Evolutionary conservation across 64 coral and sea anemone genomes (phyloP), one percentile per base, ranked within the genome.

Genomic region (Catalaphyllia jardinei): DNA sequence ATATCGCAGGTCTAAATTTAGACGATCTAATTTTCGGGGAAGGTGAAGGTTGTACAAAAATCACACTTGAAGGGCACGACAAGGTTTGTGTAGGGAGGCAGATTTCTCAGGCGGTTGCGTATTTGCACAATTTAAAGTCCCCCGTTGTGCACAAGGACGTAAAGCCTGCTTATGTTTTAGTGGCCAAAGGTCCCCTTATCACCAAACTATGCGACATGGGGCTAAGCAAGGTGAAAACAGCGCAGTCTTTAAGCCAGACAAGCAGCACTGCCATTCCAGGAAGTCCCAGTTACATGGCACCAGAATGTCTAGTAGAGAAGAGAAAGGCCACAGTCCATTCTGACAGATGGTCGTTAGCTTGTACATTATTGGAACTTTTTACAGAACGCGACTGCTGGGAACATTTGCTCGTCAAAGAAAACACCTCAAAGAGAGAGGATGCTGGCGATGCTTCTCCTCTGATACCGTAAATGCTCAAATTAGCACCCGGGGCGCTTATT

Each of bases 201-300:
- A 96, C 87, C 12, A 90, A 96, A 89, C 90, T 96, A 17, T 96
- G 94, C 78, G 94, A 93, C 28, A 93, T 96, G 90, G 94, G 94
- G 18, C 72, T 96, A 7, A 92, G 87, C 74, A 96, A 79, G 60
- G 59, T 96, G 2, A 92, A 95, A 61, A 77, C 79, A 65, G 79
- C 79, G 20, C 87, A 85, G 13, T 71, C 78, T 30, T 20, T 76
- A 22, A 88, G 51, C 18, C 91, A 73, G 20, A 80, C 59, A 31
- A 89, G 71, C 4, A 84, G 15, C 52, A 17, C 28, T 8, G 62
- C 60, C 11, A 60, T 80, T 18, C 61, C 73, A 13, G 88, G 93
- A 27, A 91, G 88, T 18, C 93, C 93, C 3, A 60, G 57, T n/a
- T n/a, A n/a, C n/a, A n/a, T n/a, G n/a, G n/a, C n/a, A n/a, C n/a